Evolutionary conservation across 2,888 invertebrate species (phyloP).

Genomic region (Anodontia alba): DNA sequence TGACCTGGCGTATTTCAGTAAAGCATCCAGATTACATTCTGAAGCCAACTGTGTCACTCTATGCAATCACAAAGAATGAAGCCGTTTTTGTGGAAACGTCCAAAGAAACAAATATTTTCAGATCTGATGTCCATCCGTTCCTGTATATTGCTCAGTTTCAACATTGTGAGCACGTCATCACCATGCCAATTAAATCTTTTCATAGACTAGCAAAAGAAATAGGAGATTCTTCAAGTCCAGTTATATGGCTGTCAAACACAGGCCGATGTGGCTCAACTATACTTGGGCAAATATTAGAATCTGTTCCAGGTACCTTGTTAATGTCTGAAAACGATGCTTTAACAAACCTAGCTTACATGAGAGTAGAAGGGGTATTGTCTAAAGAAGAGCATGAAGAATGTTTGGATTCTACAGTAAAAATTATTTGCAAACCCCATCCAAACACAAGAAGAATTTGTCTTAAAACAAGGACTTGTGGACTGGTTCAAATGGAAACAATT

Average conservation of each 20-base stretch:
- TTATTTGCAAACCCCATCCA: constrained; percentile 50
- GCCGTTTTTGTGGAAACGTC: constrained; percentile 63
- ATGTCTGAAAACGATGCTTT: constrained; percentile 65
- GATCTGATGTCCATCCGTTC: constrained; percentile 56
- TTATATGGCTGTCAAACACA: constrained; percentile 64
- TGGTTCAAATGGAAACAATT: constrained; percentile 37
- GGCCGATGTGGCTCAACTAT: constrained; percentile 72
- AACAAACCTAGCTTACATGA: constrained; percentile 47
- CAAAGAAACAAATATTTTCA: constrained; percentile 50
- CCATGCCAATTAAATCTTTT: constrained; percentile 57
- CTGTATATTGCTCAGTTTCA: constrained; percentile 63
- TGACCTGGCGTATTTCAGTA: constrained; percentile 37
- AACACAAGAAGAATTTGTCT: constrained; percentile 48
- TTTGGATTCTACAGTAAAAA: constrained; percentile 39
- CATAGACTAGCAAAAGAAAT: constrained; percentile 52
- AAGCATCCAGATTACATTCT: constrained; percentile 57
- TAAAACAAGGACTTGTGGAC: constrained; percentile 56
- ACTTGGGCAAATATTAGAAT: constrained; percentile 63
- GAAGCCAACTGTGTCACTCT: constrained; percentile 58
- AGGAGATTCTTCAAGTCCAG: constrained; percentile 44
- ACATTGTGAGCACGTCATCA: constrained; percentile 53
- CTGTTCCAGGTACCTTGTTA: constrained; percentile 54
- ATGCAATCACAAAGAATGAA: constrained; percentile 48
- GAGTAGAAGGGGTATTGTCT: constrained; percentile 5
- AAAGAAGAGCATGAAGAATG: constrained; percentile 34